Percentiles rank a stretch among this genome's conserved stretches.
Evolutionary conservation across 2,888 invertebrate genomes (phyloP).

Genomic region (Cantharis flavilabris): DNA sequence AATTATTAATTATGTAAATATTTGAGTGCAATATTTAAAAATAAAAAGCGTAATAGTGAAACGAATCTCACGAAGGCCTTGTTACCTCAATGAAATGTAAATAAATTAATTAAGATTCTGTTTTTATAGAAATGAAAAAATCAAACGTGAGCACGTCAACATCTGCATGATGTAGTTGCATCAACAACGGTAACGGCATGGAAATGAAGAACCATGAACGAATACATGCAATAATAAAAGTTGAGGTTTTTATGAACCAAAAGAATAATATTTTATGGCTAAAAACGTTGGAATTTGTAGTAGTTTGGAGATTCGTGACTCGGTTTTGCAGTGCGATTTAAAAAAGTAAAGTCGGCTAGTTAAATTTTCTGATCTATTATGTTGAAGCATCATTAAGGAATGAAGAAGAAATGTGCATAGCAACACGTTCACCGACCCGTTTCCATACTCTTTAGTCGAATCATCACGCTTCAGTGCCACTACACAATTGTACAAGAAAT

Average conservation of each 20-base stretch:
- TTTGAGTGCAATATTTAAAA: not conserved
- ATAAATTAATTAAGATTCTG: not conserved
- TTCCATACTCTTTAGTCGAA: slow-evolving; percentile 1
- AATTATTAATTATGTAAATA: not conserved
- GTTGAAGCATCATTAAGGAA: slow-evolving; percentile 4
- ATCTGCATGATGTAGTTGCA: not conserved
- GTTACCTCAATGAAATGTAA: not conserved
- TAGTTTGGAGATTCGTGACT: slow-evolving; percentile 2
- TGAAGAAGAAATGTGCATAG: slow-evolving; percentile 31
- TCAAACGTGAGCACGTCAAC: not conserved
- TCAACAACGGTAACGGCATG: not conserved
- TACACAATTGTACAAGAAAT: slow-evolving; percentile 14
- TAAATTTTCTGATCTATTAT: slow-evolving; percentile 4
- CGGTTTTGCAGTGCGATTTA: slow-evolving; percentile 14
- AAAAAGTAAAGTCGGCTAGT: not conserved
- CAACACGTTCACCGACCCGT: slow-evolving; percentile 34
- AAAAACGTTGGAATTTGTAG: slow-evolving; percentile 5
- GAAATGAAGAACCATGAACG: not conserved
- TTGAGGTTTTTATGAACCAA: not conserved
- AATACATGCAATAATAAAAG: not conserved
- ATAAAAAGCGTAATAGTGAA: not conserved
- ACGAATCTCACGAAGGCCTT: not conserved
- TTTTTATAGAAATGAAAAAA: not conserved
- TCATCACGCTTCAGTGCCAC: slow-evolving; percentile 14
- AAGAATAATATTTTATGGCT: not conserved